Evolutionary conservation across 2,113 vertebrate genomes (phyloP), one percentile per base, ranked within the genome.

Genomic region (Amphiprion ocellaris): DNA sequence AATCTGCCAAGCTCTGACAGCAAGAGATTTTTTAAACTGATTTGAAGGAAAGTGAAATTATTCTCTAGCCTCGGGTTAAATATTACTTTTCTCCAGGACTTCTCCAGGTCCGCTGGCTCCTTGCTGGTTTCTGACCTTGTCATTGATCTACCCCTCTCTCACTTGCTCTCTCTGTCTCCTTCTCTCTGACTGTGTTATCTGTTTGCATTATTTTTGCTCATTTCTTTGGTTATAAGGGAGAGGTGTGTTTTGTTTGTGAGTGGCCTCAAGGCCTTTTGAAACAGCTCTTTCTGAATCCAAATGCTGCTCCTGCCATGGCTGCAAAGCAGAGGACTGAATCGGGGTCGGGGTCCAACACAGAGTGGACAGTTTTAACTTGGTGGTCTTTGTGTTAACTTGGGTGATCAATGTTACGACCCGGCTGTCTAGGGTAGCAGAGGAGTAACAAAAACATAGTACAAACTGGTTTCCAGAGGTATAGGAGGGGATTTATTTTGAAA

Each of bases 1-100:
- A 95, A 95, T 94, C 94, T 95, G 93, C 93, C 81, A 64, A 58
- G 87, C 90, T 81, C 90, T 94, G 94, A 95, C 95, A 94, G 91
- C 87, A 72, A 90, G 90, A 92, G 92, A 95, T 95, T 94, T 94
- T 95, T 95, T 94, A 95, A 95, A 94, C 92, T 94, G 94, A 93
- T 94, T 90, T 93, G 92, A 91, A 90, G 92, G 94, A 94, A 94
- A 94, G 94, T 93, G 90, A 95, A 95, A 95, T 95, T 94, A 94
- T 95, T 95, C 94, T 94, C 92, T 95, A 74, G 94, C 95, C 95
- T 94, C 89, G 83, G 95, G 95, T 95, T 92, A 95, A 95, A 95
- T 95, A 92, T 90, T 88, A 94, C 93, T 94, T 94, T 91, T 93
- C 92, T 92, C 83, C 87, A 89, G 90, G 92, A 95, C 88, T 88